Conservation (phyloP, 2,113 vertebrate species). For the Ochotona curzoniae region DNA sequence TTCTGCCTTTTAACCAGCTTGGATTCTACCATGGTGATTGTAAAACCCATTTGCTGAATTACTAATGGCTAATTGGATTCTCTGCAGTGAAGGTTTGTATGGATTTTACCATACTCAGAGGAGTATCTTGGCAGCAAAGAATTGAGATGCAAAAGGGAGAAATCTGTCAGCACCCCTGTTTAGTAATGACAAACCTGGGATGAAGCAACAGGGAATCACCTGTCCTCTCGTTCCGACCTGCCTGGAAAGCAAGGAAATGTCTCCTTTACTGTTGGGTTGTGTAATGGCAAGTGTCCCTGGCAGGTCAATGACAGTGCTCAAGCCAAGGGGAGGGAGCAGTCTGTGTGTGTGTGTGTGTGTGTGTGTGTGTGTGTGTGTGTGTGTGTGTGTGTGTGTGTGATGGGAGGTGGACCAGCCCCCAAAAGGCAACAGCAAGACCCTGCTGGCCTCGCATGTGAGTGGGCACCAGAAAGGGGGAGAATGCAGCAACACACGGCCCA, state of each 20-base stretch:
- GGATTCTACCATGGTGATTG: neutral
- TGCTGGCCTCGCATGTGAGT: too few relatives aligned
- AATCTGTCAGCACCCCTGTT: neutral
- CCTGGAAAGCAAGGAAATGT: neutral
- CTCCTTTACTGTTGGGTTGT: neutral
- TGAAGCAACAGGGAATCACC: neutral
- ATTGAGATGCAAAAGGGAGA: neutral
- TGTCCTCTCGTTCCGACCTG: neutral
- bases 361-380: too few relatives aligned
- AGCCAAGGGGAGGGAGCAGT: too few relatives aligned
- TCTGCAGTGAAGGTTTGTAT: neutral
- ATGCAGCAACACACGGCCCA: too few relatives aligned
- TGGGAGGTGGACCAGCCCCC: too few relatives aligned
- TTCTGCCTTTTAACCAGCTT: slow-evolving; percentile 23
- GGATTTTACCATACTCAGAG: neutral
- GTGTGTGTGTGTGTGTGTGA: too few relatives aligned
- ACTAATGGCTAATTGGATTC: neutral
- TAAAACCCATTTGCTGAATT: slow-evolving; percentile 6
- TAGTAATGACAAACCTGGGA: neutral
- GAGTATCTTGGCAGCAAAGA: neutral
- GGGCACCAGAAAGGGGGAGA: too few relatives aligned
- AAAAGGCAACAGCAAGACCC: too few relatives aligned
- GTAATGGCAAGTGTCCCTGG: neutral
- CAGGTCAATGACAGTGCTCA: too few relatives aligned
- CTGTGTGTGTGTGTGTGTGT: too few relatives aligned